Base-by-base conservation (phyloP, 2,113 vertebrate species). In the Epinephelus cyanopodus region DNA sequence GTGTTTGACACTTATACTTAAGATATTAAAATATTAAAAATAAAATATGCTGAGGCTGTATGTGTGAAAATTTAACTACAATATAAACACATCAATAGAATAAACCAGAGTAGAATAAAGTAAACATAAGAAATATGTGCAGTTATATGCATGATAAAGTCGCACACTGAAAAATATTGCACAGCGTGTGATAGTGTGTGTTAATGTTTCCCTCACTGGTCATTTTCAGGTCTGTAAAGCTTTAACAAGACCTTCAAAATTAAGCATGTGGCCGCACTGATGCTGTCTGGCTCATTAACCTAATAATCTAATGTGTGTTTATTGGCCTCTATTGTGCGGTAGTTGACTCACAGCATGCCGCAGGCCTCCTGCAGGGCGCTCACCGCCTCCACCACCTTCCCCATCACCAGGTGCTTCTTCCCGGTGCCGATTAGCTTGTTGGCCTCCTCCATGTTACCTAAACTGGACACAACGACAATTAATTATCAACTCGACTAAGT, bases 301-400 rank as follows among this genome's bases (percentile, higher is more conserved):
- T 45, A 3, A 42, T 23, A 25, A 5, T 2, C 0, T 23, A 0
- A 3, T 5, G 21, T 25, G 52, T 71, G 1, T 19, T 18, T 1
- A 45, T 7, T 0, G 2, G 11, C n/a, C 7, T 54, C 18, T 56
- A 15, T 17, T 21, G 73, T 74, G 8, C 5, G 13, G 0, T 3
- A 2, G n/a, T 60, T 1, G 2, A 75, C 97, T 98, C 93, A 98
- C 97, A 99, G 90, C 88, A 98, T 91, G 78, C 96, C 95, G 0
- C 97, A 97, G 90, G 98, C 97, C 89, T 98, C 97, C 90, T 99
- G 98, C 85, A 99, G 97, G 0, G 93, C 94, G 82, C 94, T 95
- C 81, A 97, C 97, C 74, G 98, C 97, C 77, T 97, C 96, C 25
- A 96, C 96, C 90, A 95, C 94, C 89, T 97, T 95, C 29, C 97